Conservation (phyloP, 2,113 vertebrate species). For the Vireo altiloquus region DNA sequence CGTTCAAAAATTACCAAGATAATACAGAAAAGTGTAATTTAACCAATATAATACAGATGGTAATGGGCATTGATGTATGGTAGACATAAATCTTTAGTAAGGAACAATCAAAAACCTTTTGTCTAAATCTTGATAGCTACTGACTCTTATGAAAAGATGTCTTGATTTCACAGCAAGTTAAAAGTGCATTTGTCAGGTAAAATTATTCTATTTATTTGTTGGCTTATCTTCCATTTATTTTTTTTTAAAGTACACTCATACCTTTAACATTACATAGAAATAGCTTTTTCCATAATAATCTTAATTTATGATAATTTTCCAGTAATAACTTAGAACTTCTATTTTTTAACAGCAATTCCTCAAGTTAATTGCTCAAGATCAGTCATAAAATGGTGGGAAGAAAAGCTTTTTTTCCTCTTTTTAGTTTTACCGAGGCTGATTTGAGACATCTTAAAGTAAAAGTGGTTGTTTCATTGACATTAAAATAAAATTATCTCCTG, state of each 20-base stretch:
- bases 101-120: rapidly evolving
- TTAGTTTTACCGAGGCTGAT: background rate
- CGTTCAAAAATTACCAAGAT: background rate
- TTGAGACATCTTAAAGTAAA: background rate
- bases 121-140: background rate
- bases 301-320: background rate
- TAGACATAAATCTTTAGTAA: background rate
- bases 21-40: background rate
- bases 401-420: background rate
- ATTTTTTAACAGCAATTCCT: background rate
- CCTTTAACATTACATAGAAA: background rate
- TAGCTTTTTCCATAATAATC: background rate
- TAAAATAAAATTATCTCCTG: background rate
- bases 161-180: background rate
- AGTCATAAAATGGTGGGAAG: background rate
- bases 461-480: background rate
- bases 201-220: background rate
- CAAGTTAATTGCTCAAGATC: background rate
- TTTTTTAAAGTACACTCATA: no score
- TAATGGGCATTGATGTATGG: background rate
- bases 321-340: background rate
- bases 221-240: background rate
- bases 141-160: background rate
- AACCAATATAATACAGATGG: background rate
- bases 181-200: background rate